Evolutionary conservation across 2,888 invertebrate genomes (phyloP), one percentile per base, ranked within the genome.

Genomic region (Stenodema calcarata): DNA sequence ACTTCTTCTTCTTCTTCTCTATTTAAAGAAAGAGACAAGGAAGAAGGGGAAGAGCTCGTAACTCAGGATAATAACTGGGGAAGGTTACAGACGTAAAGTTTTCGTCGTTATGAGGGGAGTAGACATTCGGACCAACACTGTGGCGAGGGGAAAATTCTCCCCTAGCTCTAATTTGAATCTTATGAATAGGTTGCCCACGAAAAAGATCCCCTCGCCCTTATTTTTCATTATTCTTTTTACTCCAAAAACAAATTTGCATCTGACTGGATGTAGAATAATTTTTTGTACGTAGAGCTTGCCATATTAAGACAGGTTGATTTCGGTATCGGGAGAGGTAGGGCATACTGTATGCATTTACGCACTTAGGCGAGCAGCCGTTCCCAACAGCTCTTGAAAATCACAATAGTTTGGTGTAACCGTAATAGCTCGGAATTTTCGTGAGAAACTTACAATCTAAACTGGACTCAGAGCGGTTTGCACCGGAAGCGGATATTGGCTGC

Each of bases 121-220:
- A 11, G 62, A 23, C 62, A 62, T 62, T 62, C 62, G 62, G 62
- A 62, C 62, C 16, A 23, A 62, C 62, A 23, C 62, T 27, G 1
- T 12, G 23, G 23, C 62, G 18, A 18, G 73, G 35, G 73, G 30
- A 35, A 18, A 73, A 14, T 35, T 30, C 14, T 28, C 35, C 41
- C 73, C 35, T 28, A 69, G n/a, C 73, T 41, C 73, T 75, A 75
- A 75, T 75, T 75, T 75, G 73, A 75, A 75, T 75, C 73, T 75
- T 75, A 75, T 41, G 73, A 41, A 75, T 75, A n/a, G 73, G 18
- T 62, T 62, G 62, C 62, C 54, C 62, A 62, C 62, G 23, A 23
- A 62, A 62, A 23, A 23, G 62, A 62, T 62, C 62, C 62, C 62
- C 62, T 62, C 62, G 50, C n/a, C 50, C 50, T 50, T 50, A 62